These are phyloP conservation scores for Triops longicaudatus DNA, from an alignment of 1,140 invertebrate species.

Conservation along the genomic window DNA sequence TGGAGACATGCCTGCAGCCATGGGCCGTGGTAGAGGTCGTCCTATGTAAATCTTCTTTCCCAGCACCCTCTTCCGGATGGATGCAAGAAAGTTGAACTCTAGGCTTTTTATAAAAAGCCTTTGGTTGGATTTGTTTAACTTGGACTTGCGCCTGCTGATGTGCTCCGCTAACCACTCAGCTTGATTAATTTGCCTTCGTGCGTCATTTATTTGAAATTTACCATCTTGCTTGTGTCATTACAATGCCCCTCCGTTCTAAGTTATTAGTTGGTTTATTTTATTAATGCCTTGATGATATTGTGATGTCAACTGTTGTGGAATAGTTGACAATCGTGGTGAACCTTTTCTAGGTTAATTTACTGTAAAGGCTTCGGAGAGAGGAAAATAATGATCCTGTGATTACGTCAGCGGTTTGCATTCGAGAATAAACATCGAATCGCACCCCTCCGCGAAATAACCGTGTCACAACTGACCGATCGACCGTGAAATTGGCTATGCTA, in stretches of 20 bases:
- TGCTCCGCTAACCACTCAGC: conserved; percentile 10
- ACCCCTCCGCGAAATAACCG: too few species aligned
- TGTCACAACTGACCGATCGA: too few species aligned
- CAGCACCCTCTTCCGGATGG: not conserved
- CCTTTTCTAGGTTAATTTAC: too few species aligned
- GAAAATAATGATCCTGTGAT: too few species aligned
- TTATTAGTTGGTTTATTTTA: not conserved
- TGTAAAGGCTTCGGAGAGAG: too few species aligned
- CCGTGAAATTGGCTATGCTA: too few species aligned
- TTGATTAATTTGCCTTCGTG: not conserved
- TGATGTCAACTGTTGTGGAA: too few species aligned
- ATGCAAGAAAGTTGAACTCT: not conserved
- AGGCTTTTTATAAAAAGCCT: not conserved
- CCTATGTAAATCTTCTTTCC: conserved; percentile 30
- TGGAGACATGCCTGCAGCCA: conserved; percentile 32
- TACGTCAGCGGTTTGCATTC: too few species aligned
- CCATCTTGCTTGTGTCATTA: conserved; percentile 15
- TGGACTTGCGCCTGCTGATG: not conserved
- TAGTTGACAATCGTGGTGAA: too few species aligned
- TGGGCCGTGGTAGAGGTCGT: conserved; percentile 34
- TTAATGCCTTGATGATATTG: too few species aligned
- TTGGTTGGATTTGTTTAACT: not conserved
- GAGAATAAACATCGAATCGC: too few species aligned
- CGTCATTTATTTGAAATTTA: not conserved
- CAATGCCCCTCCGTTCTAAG: not conserved